Conservation (phyloP, 2,113 vertebrate genomes). For the Syngnathus typhle region DNA sequence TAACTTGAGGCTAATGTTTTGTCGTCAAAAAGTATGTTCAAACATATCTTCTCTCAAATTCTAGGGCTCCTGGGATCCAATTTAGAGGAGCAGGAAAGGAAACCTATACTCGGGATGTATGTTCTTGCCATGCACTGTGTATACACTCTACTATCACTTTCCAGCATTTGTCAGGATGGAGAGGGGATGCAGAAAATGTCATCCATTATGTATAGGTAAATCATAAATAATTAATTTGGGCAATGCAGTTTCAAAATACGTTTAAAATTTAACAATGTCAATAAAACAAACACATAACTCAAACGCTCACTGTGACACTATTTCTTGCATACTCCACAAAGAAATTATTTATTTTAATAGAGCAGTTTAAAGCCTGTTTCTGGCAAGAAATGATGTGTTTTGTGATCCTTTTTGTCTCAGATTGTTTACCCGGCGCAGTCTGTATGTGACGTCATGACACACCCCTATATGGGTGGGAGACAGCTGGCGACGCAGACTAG, state of each 20-base stretch:
- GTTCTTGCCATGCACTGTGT: neutral
- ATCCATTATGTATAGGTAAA: slow-evolving; percentile 56
- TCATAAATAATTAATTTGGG: slow-evolving; percentile 38
- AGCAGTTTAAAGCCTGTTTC: neutral
- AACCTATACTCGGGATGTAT: neutral
- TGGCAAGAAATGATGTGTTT: neutral
- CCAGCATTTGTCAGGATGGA: slow-evolving; percentile 30
- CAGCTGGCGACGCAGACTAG: slow-evolving; percentile 41
- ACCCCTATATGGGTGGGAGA: slow-evolving; percentile 66
- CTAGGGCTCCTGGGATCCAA: no score
- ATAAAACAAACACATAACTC: slow-evolving; percentile 2
- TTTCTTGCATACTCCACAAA: neutral
- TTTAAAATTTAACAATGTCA: slow-evolving; percentile 1
- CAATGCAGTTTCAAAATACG: slow-evolving; percentile 20
- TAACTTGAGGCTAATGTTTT: no score
- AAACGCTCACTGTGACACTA: neutral
- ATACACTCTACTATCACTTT: slow-evolving; percentile 34
- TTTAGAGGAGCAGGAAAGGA: no score
- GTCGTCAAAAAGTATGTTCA: no score
- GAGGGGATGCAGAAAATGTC: slow-evolving; percentile 39
- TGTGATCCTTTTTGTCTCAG: neutral
- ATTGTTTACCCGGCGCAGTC: slow-evolving; percentile 49
- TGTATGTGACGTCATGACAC: slow-evolving; percentile 70
- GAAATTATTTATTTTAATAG: neutral
- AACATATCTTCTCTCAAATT: no score